Evolutionary conservation across 92 coral and sea anemone genomes (phyloP).

Genomic region (Epizoanthus scotinus): DNA sequence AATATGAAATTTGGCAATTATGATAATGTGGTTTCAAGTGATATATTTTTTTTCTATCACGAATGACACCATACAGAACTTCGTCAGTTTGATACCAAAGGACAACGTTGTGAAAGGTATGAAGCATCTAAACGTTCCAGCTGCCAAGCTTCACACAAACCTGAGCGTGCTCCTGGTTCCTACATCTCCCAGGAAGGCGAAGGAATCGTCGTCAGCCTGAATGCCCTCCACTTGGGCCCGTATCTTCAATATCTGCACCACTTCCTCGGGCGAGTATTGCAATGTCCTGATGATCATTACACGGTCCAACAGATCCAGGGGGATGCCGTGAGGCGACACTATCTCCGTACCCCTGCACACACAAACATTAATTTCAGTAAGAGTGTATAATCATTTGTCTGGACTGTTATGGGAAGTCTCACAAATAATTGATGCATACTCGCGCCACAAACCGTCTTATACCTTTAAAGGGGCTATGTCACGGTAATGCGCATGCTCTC

Average conservation of each 20-base stretch:
- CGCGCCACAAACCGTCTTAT: no score
- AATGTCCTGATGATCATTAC: slow-evolving; percentile 94
- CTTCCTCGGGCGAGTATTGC: slow-evolving; percentile 95
- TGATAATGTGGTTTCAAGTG: no score
- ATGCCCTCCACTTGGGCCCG: slow-evolving; percentile 97
- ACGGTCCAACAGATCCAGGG: slow-evolving; percentile 96
- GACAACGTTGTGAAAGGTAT: neutral
- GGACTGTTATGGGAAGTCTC: no score
- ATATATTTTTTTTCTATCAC: no score
- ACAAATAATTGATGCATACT: no score
- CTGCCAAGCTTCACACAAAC: slow-evolving; percentile 18
- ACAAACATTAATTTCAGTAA: neutral
- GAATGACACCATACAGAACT: no score
- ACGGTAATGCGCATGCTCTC: no score
- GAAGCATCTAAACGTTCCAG: neutral
- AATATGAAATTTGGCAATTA: no score
- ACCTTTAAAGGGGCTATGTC: no score
- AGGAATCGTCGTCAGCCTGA: slow-evolving; percentile 90
- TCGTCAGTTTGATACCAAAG: no score
- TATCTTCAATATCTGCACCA: slow-evolving; percentile 89
- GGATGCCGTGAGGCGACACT: slow-evolving; percentile 95
- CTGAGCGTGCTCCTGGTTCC: slow-evolving; percentile 97
- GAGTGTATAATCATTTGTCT: neutral
- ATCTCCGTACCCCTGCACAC: slow-evolving; percentile 88
- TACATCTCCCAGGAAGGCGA: slow-evolving; percentile 83